These are phyloP conservation scores for Temnothorax longispinosus DNA, from an alignment of 1,140 invertebrate species.

Conservation along the genomic window DNA sequence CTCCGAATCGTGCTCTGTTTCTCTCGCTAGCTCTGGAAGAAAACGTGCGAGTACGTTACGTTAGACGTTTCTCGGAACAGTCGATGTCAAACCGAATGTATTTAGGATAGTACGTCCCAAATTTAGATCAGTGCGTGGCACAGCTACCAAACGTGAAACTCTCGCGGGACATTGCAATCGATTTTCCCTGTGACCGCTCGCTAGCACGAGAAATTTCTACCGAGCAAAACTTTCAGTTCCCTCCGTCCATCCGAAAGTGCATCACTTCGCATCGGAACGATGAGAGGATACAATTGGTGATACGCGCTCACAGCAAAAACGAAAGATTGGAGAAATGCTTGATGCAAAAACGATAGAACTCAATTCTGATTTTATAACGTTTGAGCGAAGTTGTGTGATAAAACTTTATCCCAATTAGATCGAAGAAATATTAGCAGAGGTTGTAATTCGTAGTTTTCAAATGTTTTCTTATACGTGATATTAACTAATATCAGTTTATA, in stretches of 20 bases:
- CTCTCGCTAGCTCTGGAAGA: neutral
- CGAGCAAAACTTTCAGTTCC: conserved; percentile 8
- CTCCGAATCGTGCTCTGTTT: conserved; percentile 15
- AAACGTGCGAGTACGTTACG: conserved; percentile 13
- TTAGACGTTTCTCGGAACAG: conserved; percentile 16
- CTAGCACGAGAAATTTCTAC: conserved; percentile 51
- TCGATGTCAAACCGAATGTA: conserved; percentile 44
- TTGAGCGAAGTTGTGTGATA: neutral
- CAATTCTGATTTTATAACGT: neutral
- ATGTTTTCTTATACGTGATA: neutral
- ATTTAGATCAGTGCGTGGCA: conserved; percentile 70
- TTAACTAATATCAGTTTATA: neutral
- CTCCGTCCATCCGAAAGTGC: conserved; percentile 19
- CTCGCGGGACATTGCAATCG: conserved; percentile 11
- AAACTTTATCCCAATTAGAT: neutral
- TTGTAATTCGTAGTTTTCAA: neutral
- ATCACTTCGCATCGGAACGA: conserved; percentile 10
- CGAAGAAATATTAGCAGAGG: neutral
- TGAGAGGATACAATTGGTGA: conserved; percentile 15
- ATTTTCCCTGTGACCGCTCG: conserved; percentile 23
- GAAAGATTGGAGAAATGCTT: neutral
- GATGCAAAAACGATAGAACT: neutral
- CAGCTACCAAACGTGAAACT: conserved; percentile 54
- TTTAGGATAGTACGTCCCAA: conserved; percentile 64
- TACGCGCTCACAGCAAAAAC: neutral